Evolutionary conservation across 2,888 invertebrate genomes (phyloP).

Genomic region (Endotricha flammealis): DNA sequence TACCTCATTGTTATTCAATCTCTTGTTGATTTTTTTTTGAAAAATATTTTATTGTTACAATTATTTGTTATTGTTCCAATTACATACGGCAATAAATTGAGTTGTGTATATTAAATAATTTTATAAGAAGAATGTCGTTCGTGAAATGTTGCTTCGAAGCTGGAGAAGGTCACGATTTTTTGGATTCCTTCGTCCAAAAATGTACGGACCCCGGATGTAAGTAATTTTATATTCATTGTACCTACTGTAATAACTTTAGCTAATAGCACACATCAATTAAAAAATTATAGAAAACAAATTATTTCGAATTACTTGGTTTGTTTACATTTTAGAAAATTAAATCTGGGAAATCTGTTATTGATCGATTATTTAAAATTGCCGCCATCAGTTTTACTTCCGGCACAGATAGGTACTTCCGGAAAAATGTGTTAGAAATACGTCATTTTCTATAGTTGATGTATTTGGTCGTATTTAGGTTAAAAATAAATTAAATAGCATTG

Average conservation of each 20-base stretch:
- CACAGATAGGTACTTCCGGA: too few relatives aligned
- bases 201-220: slow-evolving; percentile 91
- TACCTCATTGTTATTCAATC: slow-evolving; percentile 9
- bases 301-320: too few relatives aligned
- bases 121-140: slow-evolving; percentile 75
- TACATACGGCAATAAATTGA: not conserved
- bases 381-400: slow-evolving; percentile 13
- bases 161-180: slow-evolving; percentile 84
- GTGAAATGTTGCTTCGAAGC: slow-evolving; percentile 90
- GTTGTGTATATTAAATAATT: slow-evolving; percentile 9
- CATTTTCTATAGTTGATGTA: too few relatives aligned
- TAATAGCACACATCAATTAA: too few relatives aligned
- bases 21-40: not conserved
- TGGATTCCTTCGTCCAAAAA: slow-evolving; percentile 86
- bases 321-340: too few relatives aligned
- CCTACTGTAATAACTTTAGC: too few relatives aligned
- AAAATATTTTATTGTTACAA: slow-evolving; percentile 4
- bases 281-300: too few relatives aligned
- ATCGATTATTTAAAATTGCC: slow-evolving; percentile 27
- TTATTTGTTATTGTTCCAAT: not conserved
- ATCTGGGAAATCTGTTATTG: slow-evolving; percentile 24
- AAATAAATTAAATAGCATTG: too few relatives aligned
- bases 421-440: too few relatives aligned
- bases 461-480: too few relatives aligned
- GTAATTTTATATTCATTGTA: slow-evolving; percentile 50